These are phyloP conservation scores for Amitus sp. DNA, from an alignment of 2,888 invertebrate genomes.

Conservation along the genomic window DNA sequence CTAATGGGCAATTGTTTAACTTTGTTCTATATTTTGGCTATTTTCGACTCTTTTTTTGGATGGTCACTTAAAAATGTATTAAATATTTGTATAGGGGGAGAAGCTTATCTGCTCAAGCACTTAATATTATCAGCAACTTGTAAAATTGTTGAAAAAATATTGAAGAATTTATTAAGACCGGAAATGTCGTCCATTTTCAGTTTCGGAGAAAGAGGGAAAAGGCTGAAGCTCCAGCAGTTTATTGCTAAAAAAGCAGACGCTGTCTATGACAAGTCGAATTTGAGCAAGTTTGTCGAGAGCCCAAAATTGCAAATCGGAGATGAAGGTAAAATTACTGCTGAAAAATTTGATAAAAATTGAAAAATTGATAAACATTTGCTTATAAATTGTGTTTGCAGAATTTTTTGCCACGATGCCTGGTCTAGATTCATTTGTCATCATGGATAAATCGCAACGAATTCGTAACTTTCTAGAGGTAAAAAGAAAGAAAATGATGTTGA, in stretches of 20 bases:
- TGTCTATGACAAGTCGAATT: conserved; percentile 72
- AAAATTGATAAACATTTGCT: too few species aligned
- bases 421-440: conserved; percentile 84
- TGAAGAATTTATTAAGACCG: too few species aligned
- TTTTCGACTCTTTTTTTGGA: too few species aligned
- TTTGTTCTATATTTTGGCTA: too few species aligned
- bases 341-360: too few species aligned
- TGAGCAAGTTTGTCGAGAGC: conserved; percentile 54
- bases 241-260: conserved; percentile 85
- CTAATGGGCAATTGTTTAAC: too few species aligned
- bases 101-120: too few species aligned
- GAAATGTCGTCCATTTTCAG: conserved; percentile 58
- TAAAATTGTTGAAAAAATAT: too few species aligned
- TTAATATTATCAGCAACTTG: too few species aligned
- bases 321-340: conserved; percentile 67
- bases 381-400: too few species aligned
- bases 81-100: too few species aligned
- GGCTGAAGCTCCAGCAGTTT: conserved; percentile 87
- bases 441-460: conserved; percentile 80
- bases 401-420: conserved; percentile 86
- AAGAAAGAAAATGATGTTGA: conserved; percentile 5
- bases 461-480: conserved; percentile 85
- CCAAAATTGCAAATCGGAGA: conserved; percentile 66
- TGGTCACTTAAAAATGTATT: neutral
- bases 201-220: conserved; percentile 85